Evolutionary conservation across 2,888 invertebrate species (phyloP), one percentile per base, ranked within the genome.

Genomic region (Drosophila tripunctata): DNA sequence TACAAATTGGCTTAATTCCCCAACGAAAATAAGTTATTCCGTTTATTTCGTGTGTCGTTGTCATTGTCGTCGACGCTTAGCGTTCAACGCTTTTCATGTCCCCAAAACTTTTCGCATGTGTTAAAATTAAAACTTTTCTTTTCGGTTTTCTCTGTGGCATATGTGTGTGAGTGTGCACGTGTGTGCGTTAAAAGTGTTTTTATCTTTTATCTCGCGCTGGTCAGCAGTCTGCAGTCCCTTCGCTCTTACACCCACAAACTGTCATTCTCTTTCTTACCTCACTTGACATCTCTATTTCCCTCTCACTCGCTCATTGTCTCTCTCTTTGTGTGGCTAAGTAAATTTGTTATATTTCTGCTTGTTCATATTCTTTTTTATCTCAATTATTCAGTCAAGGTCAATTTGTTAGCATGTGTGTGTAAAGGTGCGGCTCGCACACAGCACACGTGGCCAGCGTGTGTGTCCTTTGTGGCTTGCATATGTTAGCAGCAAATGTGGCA

Each of bases 1-100:
- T 78, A 78, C 81, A 81, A 81, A 81, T 81, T 78, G 78, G 60
- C 63, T 74, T 77, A 77, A 81, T 78, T 81, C 78, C 81, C 78
- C 43, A 67, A 58, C 75, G 78, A 65, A 65, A 74, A 78, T 74
- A 80, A 78, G 60, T 78, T 80, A 74, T 78, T 78, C 81, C 74
- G 72, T 69, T 67, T 75, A 67, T 67, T 75, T 65, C 63, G 73
- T 27, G 27, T 27, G 22, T 52, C 56, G 17, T 38, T 48, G 31
- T 19, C 31, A 54, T 30, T 36, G 48, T 44, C 50, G 62, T 48
- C 68, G 62, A 41, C 62, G 69, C 56, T 68, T 51, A 61, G 48
- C 74, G 58, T 63, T 56, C 69, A 52, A 52, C 75, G 75, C 69
- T 75, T 65, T 65, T 65, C 70, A 54, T 54, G 61, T 73, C 21